These are phyloP conservation scores for Psilopogon haemacephalus DNA, from an alignment of 2,113 vertebrate genomes.

Conservation along the genomic window DNA sequence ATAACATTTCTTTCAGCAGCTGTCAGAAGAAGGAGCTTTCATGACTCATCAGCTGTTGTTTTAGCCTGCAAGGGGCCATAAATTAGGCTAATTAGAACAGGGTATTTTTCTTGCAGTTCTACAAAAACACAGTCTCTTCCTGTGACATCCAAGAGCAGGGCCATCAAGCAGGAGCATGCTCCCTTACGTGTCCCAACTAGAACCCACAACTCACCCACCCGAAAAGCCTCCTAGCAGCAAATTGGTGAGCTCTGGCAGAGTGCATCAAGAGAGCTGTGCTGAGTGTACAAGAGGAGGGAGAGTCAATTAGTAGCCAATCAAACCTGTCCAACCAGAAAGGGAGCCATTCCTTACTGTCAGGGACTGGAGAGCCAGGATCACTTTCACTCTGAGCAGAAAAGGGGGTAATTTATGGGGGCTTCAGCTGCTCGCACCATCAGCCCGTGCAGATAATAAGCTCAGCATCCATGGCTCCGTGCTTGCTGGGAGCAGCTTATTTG, in stretches of 20 bases:
- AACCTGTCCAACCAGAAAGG: constrained; percentile 64
- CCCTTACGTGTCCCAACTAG: constrained; percentile 8
- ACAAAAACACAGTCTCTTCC: constrained; percentile 62
- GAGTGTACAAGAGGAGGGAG: constrained; percentile 47
- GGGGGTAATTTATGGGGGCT: constrained; percentile 52
- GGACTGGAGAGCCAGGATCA: constrained; percentile 54
- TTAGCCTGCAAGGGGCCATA: constrained; percentile 64
- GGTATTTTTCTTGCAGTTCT: constrained; percentile 65
- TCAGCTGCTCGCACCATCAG: background rate
- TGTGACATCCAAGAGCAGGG: constrained; percentile 40
- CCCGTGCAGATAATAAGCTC: background rate
- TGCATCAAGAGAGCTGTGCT: background rate
- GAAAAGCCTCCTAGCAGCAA: constrained; percentile 56
- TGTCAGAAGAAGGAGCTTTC: constrained; percentile 51
- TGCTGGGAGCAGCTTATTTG: constrained; percentile 7
- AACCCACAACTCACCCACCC: constrained; percentile 1
- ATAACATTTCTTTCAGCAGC: constrained; percentile 59
- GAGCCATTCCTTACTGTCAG: constrained; percentile 74
- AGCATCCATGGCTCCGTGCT: background rate
- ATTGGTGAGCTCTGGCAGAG: constrained; percentile 43
- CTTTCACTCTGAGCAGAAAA: constrained; percentile 46
- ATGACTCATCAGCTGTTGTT: constrained; percentile 67
- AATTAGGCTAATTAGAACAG: constrained; percentile 68
- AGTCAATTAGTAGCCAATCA: constrained; percentile 63
- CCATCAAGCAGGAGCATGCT: constrained; percentile 31